phyloP scores from a whole-genome alignment of 2,113 vertebrate species.

The Erythrolamprus reginae region DNA sequence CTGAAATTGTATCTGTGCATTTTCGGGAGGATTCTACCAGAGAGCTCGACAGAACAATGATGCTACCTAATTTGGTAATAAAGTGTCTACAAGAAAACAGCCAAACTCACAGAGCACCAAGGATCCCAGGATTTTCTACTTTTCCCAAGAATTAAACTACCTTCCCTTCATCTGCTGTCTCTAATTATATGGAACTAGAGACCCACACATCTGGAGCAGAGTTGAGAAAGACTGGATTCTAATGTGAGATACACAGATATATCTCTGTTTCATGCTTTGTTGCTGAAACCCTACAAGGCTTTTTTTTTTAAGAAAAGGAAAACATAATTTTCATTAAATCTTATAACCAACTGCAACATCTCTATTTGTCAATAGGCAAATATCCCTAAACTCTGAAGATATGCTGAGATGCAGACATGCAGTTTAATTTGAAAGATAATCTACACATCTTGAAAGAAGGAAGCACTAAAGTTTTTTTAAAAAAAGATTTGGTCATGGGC shows the following conservation, averaged over 20 bases:
- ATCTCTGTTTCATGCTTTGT: background rate
- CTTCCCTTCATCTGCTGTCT: background rate
- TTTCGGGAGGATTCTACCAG: no score
- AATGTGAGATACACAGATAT: background rate
- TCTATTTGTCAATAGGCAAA: background rate
- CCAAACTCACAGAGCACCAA: background rate
- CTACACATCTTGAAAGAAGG: background rate
- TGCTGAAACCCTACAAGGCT: background rate
- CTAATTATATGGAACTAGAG: background rate
- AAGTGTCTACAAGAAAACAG: background rate
- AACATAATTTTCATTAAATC: background rate
- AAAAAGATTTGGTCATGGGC: slow-evolving; percentile 9
- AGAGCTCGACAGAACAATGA: no score
- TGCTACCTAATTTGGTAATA: background rate
- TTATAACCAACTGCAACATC: background rate
- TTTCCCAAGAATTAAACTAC: background rate
- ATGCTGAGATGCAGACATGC: slow-evolving; percentile 2
- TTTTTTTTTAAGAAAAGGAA: background rate
- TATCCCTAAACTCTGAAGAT: background rate
- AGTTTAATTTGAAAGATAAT: slow-evolving; percentile 2
- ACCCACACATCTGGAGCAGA: background rate
- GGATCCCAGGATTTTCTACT: background rate
- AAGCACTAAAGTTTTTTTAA: background rate
- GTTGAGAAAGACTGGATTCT: background rate
- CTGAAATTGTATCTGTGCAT: no score